A percentile compares a stretch with the other conserved stretches of the same genome.
Conservation (phyloP, 2,113 vertebrate species). For the Montifringilla adamsi region DNA sequence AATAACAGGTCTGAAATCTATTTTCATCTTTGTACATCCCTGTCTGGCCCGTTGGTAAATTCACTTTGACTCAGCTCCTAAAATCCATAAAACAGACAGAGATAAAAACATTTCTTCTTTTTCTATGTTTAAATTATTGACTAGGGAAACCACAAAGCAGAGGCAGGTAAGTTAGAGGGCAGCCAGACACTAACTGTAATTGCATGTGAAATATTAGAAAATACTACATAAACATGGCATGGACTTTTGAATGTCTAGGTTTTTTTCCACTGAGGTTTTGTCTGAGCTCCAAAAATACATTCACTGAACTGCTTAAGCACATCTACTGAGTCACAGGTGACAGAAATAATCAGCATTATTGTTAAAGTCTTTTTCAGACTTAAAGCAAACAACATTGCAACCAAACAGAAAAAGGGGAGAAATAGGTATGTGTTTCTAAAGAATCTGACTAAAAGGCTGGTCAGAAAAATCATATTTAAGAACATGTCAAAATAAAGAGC, state of each 20-base stretch:
- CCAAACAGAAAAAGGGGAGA: not conserved
- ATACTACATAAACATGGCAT: constrained; percentile 39
- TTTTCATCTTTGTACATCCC: not conserved
- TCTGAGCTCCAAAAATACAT: constrained; percentile 6
- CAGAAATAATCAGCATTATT: not conserved
- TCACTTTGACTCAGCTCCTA: not conserved
- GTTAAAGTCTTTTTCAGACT: not conserved
- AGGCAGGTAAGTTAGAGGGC: constrained; percentile 16
- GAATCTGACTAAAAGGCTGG: not conserved
- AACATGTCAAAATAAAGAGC: not conserved
- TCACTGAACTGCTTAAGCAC: not conserved
- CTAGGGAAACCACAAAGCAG: not conserved
- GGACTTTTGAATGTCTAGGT: constrained; percentile 29
- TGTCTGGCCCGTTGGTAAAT: not conserved
- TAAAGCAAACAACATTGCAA: not conserved
- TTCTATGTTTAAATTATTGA: not conserved
- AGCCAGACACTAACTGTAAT: constrained; percentile 29
- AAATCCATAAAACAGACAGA: not conserved
- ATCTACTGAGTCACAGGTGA: constrained; percentile 20
- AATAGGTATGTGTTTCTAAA: not conserved
- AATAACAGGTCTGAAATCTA: constrained; percentile 8
- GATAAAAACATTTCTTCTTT: not conserved
- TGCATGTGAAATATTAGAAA: constrained; percentile 25
- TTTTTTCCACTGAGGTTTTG: constrained; percentile 21
- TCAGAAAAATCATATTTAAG: not conserved